These are phyloP conservation scores for Lypha dubia DNA, from an alignment of 2,888 invertebrate species.

Conservation along the genomic window DNA sequence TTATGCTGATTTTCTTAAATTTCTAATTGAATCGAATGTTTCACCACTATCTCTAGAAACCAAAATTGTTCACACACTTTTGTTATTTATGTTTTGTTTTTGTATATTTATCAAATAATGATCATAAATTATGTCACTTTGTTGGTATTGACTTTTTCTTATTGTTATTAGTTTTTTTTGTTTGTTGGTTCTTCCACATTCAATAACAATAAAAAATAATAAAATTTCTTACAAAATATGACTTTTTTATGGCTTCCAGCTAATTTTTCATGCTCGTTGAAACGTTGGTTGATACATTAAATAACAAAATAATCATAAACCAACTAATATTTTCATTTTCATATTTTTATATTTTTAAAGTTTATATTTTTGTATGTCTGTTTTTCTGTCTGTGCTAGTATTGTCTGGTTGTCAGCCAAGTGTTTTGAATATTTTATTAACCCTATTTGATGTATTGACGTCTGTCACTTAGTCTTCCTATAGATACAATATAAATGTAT, in stretches of 20 bases:
- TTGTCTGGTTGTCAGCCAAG: slow-evolving; percentile 50
- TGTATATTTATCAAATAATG: background rate
- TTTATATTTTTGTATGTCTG: background rate
- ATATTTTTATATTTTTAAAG: slow-evolving; percentile 1
- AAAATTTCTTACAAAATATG: slow-evolving; percentile 57
- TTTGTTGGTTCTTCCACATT: slow-evolving; percentile 23
- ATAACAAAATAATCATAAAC: slow-evolving; percentile 17
- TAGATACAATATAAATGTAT: slow-evolving; percentile 2
- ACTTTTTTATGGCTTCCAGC: slow-evolving; percentile 60
- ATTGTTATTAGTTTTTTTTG: background rate
- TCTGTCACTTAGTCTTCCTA: slow-evolving; percentile 9
- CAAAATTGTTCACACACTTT: slow-evolving; percentile 40
- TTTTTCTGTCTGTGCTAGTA: slow-evolving; percentile 5
- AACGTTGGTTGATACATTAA: slow-evolving; percentile 14
- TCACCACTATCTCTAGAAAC: slow-evolving; percentile 27
- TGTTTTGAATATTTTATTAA: slow-evolving; percentile 53
- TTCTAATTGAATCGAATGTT: slow-evolving; percentile 11
- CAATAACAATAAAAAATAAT: slow-evolving; percentile 28
- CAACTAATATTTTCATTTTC: slow-evolving; percentile 11
- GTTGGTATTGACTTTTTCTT: slow-evolving; percentile 8
- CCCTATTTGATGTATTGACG: slow-evolving; percentile 22
- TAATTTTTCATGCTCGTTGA: slow-evolving; percentile 28
- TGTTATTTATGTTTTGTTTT: background rate
- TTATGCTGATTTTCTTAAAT: no score
- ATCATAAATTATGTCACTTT: slow-evolving; percentile 40